Evolutionary conservation across 2,888 invertebrate species (phyloP).

Genomic region (Xylophagus ater): DNA sequence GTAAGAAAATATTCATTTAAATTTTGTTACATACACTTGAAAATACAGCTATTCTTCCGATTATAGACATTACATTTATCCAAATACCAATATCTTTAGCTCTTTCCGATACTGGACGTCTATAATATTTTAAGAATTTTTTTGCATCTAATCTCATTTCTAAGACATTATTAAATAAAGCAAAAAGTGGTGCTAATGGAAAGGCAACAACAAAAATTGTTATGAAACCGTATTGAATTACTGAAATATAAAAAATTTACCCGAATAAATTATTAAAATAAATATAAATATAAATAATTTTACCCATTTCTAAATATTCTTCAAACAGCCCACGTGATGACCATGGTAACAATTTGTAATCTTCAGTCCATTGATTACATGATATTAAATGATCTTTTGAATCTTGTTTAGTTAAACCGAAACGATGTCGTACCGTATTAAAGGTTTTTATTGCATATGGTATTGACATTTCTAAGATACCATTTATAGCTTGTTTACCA

Average conservation of each 20-base stretch:
- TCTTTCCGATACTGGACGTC: constrained; percentile 61
- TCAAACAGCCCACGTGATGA: constrained; percentile 59
- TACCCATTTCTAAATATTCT: constrained; percentile 81
- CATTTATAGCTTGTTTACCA: constrained; percentile 72
- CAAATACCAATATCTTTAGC: constrained; percentile 70
- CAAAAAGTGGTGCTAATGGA: constrained; percentile 72
- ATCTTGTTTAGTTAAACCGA: constrained; percentile 41
- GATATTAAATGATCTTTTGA: constrained; percentile 34
- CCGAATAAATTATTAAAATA: constrained; percentile 2
- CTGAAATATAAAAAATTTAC: too few relatives aligned
- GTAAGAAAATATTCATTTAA: neutral
- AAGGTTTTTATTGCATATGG: constrained; percentile 48
- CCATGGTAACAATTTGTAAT: constrained; percentile 54
- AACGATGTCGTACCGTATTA: constrained; percentile 38
- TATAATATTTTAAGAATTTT: constrained; percentile 62
- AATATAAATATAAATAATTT: constrained; percentile 20
- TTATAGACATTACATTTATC: constrained; percentile 60
- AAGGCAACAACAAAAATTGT: constrained; percentile 79
- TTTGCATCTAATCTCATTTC: constrained; percentile 76
- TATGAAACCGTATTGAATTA: constrained; percentile 76
- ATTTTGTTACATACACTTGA: constrained; percentile 54
- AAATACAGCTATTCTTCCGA: constrained; percentile 63
- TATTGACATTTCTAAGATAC: constrained; percentile 62
- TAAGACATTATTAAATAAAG: constrained; percentile 68
- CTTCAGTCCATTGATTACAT: constrained; percentile 61